Conservation (phyloP, 2,113 vertebrate species). For the Alouatta palliata region DNA sequence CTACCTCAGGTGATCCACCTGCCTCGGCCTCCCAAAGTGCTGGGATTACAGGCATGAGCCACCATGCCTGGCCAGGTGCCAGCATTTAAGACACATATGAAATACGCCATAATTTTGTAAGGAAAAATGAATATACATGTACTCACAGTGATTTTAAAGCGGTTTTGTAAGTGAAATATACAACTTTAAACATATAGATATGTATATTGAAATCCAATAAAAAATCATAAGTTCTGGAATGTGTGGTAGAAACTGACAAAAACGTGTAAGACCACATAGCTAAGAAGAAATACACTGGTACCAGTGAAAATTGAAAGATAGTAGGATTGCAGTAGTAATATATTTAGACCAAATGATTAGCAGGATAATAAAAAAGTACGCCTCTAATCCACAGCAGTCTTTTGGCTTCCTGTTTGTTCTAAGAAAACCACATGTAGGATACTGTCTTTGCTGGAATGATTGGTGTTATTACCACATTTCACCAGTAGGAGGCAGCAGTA, state of each 20-base stretch:
- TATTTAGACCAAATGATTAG: not conserved
- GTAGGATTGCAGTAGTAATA: not conserved
- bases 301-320: constrained; percentile 10
- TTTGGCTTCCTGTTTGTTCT: not conserved
- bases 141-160: not conserved
- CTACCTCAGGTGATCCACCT: too few relatives aligned
- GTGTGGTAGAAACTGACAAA: not conserved
- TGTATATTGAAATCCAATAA: not conserved
- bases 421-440: not conserved
- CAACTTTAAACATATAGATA: not conserved
- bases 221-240: not conserved
- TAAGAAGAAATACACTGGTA: not conserved
- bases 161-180: not conserved
- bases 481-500: constrained; percentile 53
- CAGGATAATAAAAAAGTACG: not conserved
- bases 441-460: not conserved
- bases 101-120: not conserved
- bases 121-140: not conserved
- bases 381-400: not conserved
- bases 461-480: not conserved
- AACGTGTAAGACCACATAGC: not conserved
- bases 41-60: too few relatives aligned
- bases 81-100: not conserved
- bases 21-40: too few relatives aligned
- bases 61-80: not conserved